Conservation (phyloP, 1,140 invertebrate genomes). For the Euura saliciscinereae region DNA sequence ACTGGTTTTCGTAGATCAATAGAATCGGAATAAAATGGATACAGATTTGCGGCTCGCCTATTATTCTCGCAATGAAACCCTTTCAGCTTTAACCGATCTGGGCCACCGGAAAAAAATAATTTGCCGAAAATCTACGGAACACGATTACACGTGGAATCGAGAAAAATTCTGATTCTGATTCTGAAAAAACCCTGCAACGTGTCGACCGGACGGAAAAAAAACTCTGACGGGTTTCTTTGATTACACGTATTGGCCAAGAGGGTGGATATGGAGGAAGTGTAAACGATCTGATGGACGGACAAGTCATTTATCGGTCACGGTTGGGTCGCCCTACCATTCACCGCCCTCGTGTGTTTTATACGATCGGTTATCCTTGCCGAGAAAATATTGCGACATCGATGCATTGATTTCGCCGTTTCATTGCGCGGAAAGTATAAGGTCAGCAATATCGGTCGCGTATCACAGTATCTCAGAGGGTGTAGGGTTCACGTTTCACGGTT, state of each 20-base stretch:
- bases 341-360: slow-evolving; percentile 3
- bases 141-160: no score
- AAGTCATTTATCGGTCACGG: background rate
- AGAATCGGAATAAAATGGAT: slow-evolving; percentile 5
- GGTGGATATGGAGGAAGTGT: no score
- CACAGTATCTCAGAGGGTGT: background rate
- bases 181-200: background rate
- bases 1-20: background rate
- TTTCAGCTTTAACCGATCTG: background rate
- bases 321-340: background rate
- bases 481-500: background rate
- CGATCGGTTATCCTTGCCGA: background rate
- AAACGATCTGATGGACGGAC: background rate
- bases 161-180: background rate
- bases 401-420: background rate
- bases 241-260: no score
- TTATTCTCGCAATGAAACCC: slow-evolving; percentile 1
- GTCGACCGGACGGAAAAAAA: no score
- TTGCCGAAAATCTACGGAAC: no score
- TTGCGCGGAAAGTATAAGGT: slow-evolving; percentile 7
- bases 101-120: background rate
- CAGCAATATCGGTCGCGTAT: slow-evolving; percentile 6
- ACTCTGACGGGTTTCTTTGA: no score
- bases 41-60: background rate
- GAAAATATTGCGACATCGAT: slow-evolving; percentile 5